These are phyloP conservation scores for Hippoglossus hippoglossus DNA, from an alignment of 2,797 vertebrate genomes.

Conservation along the genomic window DNA sequence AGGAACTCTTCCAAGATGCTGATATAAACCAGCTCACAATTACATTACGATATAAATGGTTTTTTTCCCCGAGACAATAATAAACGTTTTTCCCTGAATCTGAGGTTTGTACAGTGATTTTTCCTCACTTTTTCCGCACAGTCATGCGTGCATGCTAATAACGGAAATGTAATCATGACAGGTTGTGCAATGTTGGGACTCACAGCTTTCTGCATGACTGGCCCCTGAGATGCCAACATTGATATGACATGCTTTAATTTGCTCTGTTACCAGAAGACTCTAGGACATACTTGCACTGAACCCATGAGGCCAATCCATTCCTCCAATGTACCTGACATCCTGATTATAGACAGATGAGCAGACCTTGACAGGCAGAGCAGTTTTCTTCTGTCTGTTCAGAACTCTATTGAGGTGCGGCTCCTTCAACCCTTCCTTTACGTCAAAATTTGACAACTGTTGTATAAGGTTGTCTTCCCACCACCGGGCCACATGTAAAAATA, in stretches of 20 bases:
- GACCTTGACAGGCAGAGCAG: conserved; percentile 41
- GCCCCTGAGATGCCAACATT: conserved; percentile 42
- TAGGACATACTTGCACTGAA: conserved; percentile 48
- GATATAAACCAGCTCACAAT: not conserved
- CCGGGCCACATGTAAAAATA: not conserved
- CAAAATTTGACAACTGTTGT: conserved; percentile 17
- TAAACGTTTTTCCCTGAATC: not conserved
- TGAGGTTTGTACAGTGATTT: conserved; percentile 5
- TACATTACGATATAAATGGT: not conserved
- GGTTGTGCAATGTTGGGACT: conserved; percentile 44
- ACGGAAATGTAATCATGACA: conserved; percentile 33
- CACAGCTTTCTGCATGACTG: conserved; percentile 50
- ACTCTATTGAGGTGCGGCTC: conserved; percentile 19
- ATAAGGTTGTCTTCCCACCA: not conserved
- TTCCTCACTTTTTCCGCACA: conserved; percentile 20
- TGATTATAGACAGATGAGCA: conserved; percentile 63
- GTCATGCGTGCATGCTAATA: conserved; percentile 41
- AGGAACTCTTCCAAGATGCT: not conserved
- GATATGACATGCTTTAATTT: conserved; percentile 70
- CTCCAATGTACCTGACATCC: conserved; percentile 60
- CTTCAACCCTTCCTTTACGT: conserved; percentile 11
- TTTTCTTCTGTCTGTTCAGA: conserved; percentile 17
- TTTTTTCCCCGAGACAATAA: not conserved
- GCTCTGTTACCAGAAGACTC: conserved; percentile 40
- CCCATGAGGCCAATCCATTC: conserved; percentile 36